Evolutionary conservation across 2,113 vertebrate genomes (phyloP).

Genomic region (Nothocercus julius): DNA sequence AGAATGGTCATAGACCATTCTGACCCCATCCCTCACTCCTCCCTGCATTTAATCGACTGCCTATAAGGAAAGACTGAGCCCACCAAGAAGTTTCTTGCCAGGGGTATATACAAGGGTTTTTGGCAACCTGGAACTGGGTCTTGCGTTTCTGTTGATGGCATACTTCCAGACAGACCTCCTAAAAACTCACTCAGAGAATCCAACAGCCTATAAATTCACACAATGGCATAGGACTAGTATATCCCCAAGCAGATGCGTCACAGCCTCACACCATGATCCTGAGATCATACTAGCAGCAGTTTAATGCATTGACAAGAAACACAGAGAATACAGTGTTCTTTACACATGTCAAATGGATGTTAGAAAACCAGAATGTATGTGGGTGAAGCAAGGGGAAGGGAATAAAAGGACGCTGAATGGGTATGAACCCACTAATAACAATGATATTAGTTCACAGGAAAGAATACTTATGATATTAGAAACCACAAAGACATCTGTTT

Average conservation of each 20-base stretch:
- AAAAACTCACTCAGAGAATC: not conserved
- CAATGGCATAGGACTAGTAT: not conserved
- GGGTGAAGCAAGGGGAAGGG: not conserved
- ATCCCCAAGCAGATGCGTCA: not conserved
- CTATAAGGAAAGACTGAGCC: not conserved
- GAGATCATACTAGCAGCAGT: slow-evolving; percentile 3
- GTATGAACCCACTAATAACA: not conserved
- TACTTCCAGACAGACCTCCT: not conserved
- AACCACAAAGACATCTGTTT: slow-evolving; percentile 62
- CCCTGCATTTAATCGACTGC: not conserved
- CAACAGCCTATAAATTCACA: not conserved
- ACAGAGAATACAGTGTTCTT: not conserved
- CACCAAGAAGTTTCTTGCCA: not conserved
- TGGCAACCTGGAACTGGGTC: not conserved
- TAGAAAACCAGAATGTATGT: not conserved
- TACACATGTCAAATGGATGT: not conserved
- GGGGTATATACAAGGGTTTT: not conserved
- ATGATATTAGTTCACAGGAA: slow-evolving; percentile 26
- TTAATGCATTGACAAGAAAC: not conserved
- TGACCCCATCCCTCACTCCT: not conserved
- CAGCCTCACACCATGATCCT: not conserved
- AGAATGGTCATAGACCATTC: fast-evolving
- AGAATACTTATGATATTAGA: slow-evolving; percentile 41
- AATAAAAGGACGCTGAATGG: not conserved
- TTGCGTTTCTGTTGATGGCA: not conserved